A percentile compares a stretch with the other conserved stretches of the same genome.
phyloP scores from a whole-genome alignment of 2,888 invertebrate species.

The Pachymerium ferrugineum region DNA sequence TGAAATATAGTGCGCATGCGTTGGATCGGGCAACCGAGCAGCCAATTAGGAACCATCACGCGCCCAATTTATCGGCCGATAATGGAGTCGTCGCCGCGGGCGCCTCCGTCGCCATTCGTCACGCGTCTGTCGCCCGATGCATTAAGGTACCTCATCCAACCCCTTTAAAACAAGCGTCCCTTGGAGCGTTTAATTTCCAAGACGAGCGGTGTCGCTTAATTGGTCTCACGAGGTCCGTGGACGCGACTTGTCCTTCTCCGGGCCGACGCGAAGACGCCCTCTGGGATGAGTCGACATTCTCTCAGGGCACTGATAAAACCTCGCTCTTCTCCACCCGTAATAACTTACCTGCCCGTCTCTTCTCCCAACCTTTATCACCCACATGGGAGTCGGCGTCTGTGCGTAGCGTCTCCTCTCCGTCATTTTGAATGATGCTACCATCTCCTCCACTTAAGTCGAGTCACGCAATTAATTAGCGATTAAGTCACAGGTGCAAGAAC shows the following conservation, averaged over 20 bases:
- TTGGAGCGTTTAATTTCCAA: neutral
- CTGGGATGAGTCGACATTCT: neutral
- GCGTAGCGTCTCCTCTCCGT: neutral
- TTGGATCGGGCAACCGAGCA: neutral
- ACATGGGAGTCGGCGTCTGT: neutral
- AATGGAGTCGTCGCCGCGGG: neutral
- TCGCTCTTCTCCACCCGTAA: neutral
- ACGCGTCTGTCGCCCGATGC: constrained; percentile 13
- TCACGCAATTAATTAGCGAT: neutral
- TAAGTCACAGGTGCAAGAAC: neutral
- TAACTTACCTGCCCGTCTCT: neutral
- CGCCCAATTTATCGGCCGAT: constrained; percentile 13
- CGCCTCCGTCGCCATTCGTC: neutral
- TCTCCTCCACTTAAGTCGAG: neutral
- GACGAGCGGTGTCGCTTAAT: neutral
- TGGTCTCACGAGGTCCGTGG: neutral
- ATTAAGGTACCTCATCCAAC: neutral
- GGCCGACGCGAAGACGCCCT: neutral
- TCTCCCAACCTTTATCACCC: neutral
- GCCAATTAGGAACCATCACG: neutral
- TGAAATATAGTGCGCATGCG: neutral
- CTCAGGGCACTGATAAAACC: neutral
- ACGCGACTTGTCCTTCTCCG: neutral
- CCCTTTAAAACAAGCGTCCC: neutral
- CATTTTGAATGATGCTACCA: neutral